Conservation (phyloP, 2,113 vertebrate genomes). For the Azemiops feae region DNA sequence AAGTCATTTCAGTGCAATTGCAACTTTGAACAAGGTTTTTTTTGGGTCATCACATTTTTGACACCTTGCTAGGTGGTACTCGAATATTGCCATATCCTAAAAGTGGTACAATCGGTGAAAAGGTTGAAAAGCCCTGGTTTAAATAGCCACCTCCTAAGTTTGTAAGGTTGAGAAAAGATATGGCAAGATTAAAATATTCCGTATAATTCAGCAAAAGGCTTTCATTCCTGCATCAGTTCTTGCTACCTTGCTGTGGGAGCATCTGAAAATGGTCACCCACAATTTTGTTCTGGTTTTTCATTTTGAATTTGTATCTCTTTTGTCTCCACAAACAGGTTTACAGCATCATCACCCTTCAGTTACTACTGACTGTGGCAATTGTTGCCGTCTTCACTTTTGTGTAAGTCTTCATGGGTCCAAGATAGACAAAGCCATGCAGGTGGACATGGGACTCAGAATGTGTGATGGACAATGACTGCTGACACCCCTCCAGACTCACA, state of each 20-base stretch:
- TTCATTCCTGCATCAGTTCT: neutral
- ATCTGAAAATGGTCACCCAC: neutral
- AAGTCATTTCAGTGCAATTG: too few species aligned
- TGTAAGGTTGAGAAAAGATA: neutral
- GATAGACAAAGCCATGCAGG: neutral
- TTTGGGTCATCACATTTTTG: too few species aligned
- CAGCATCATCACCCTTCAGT: slow-evolving; percentile 84
- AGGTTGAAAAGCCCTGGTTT: too few species aligned
- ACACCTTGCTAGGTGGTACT: too few species aligned
- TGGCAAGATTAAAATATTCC: neutral
- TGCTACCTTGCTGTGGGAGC: neutral
- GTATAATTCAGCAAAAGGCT: neutral
- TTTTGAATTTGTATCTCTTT: neutral
- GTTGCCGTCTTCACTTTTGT: neutral
- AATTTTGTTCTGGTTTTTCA: neutral
- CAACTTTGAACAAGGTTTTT: too few species aligned
- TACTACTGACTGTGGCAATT: neutral
- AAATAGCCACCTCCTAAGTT: too few species aligned
- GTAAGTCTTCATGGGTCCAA: neutral
- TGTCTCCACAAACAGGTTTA: slow-evolving; percentile 76
- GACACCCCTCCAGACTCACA: neutral
- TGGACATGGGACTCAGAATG: neutral
- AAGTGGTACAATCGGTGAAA: too few species aligned
- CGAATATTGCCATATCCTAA: too few species aligned
- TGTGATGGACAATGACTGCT: neutral